phyloP scores from a whole-genome alignment of 2,113 vertebrate genomes.

The Ellobius talpinus region DNA sequence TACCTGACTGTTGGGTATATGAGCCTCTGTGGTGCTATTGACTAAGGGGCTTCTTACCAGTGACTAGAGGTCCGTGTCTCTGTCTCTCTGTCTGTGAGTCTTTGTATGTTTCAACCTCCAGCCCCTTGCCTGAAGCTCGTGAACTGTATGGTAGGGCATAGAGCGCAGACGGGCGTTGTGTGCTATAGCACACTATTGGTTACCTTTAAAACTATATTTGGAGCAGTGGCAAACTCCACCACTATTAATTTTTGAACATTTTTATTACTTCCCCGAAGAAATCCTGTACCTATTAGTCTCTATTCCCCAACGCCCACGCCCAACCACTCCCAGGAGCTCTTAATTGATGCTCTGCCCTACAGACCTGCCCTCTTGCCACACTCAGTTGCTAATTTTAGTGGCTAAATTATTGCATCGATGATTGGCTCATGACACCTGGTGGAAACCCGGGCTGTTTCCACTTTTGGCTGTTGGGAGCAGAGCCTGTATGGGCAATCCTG shows the following conservation, averaged over 20 bases:
- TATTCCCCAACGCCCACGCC: background rate
- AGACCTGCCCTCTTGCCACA: background rate
- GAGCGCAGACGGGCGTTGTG: too few relatives aligned
- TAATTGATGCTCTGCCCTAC: background rate
- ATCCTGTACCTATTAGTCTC: background rate
- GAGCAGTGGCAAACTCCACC: background rate
- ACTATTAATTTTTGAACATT: constrained; percentile 19
- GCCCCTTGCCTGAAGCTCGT: too few relatives aligned
- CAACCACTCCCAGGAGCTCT: background rate
- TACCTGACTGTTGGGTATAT: too few relatives aligned
- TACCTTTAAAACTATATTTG: background rate
- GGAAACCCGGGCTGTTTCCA: background rate
- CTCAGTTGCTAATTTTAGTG: background rate
- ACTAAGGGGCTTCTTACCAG: too few relatives aligned
- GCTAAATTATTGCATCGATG: background rate
- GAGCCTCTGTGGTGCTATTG: too few relatives aligned
- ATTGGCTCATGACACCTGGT: background rate
- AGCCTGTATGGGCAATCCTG: background rate
- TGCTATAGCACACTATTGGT: background rate
- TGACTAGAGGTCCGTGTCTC: too few relatives aligned
- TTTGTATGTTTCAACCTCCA: too few relatives aligned
- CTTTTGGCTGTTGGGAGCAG: background rate
- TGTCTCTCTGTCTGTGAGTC: too few relatives aligned
- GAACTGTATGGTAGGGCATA: too few relatives aligned
- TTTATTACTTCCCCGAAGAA: constrained; percentile 6